Percentiles rank a stretch among this genome's conserved stretches.
Evolutionary conservation across 2,113 vertebrate genomes (phyloP).

Genomic region (Tachysurus vachellii): DNA sequence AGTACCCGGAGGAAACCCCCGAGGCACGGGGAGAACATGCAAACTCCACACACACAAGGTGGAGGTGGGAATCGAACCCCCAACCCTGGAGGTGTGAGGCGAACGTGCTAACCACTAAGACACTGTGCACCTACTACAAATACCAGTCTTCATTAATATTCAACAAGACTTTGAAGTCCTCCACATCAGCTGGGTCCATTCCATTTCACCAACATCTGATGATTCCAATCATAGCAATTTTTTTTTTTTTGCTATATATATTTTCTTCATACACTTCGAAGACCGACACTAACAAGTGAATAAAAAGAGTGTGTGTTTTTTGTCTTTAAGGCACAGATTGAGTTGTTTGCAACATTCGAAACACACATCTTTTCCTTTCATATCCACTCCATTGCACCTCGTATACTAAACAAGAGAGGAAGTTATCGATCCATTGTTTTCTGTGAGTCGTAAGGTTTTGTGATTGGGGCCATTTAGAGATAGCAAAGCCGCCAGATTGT

Average conservation of each 20-base stretch:
- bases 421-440: slow-evolving; percentile 53
- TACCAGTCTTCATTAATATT: slow-evolving; percentile 14
- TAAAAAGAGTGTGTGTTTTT: neutral
- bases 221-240: too few species aligned
- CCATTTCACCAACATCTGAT: neutral
- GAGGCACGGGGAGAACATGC: too few species aligned
- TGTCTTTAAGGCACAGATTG: neutral
- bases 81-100: too few species aligned
- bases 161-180: neutral
- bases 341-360: neutral
- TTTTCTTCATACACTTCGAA: neutral
- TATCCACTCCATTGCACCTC: slow-evolving; percentile 12
- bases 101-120: too few species aligned
- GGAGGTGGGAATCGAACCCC: too few species aligned
- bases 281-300: neutral
- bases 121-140: too few species aligned
- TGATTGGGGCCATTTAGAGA: slow-evolving; percentile 55
- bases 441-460: slow-evolving; percentile 52
- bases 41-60: too few species aligned
- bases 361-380: slow-evolving; percentile 5
- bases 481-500: slow-evolving; percentile 46
- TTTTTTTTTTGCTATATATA: neutral
- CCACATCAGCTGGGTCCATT: neutral
- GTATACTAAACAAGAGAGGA: slow-evolving; percentile 35
- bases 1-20: too few species aligned